These are phyloP conservation scores for Blastomussa wellsi DNA, from an alignment of 92 coral and sea anemone genomes.

Conservation along the genomic window DNA sequence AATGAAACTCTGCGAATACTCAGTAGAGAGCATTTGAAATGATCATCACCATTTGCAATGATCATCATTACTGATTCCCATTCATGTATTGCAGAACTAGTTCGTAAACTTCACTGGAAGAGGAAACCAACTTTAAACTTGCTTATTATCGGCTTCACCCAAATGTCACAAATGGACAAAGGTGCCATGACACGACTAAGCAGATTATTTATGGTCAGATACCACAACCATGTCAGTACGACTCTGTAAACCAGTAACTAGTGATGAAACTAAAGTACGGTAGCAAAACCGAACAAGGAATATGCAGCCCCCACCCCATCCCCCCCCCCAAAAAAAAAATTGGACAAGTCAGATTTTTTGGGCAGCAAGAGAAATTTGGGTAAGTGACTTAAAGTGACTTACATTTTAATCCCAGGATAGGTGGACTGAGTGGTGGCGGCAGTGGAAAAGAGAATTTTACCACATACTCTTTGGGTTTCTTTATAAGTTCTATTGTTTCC, in stretches of 20 bases:
- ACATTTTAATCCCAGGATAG: constrained; percentile 97
- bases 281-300: too few relatives aligned
- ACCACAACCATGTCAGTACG: neutral
- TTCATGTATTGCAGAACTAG: neutral
- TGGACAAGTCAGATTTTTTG: neutral
- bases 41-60: too few relatives aligned
- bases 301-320: too few relatives aligned
- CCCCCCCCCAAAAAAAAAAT: neutral
- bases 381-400: constrained; percentile 18
- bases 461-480: constrained; percentile 93
- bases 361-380: too few relatives aligned
- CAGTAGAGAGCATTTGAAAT: too few relatives aligned
- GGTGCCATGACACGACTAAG: neutral
- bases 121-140: neutral
- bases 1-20: neutral
- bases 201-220: neutral
- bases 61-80: neutral
- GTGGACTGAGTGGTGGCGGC: constrained; percentile 95
- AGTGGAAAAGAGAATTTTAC: constrained; percentile 93
- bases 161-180: neutral
- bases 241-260: neutral
- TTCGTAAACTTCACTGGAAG: neutral
- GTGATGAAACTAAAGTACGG: neutral
- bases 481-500: constrained; percentile 79
- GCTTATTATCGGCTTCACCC: neutral